Evolutionary conservation across 1,140 invertebrate genomes (phyloP).

Genomic region (Myzus persicae): DNA sequence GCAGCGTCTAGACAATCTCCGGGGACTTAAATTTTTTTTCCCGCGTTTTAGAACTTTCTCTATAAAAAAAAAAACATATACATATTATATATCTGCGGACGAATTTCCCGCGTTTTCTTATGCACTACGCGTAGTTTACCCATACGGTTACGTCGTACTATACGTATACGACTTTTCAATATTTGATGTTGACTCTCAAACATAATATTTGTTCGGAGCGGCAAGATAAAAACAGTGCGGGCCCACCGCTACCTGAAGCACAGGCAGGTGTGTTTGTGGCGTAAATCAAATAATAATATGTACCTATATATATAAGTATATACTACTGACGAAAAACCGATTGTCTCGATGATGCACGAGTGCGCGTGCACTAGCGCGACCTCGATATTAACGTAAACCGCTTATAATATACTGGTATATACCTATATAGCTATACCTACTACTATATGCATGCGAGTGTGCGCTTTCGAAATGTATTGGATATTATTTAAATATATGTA

Average conservation of each 20-base stretch:
- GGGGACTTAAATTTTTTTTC: not conserved
- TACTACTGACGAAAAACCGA: constrained; percentile 1
- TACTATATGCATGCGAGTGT: not conserved
- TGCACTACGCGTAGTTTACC: not conserved
- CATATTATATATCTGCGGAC: not conserved
- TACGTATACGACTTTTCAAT: not conserved
- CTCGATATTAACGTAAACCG: not conserved
- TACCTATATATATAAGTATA: not conserved
- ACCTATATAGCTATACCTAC: too few species aligned
- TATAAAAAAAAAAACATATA: not conserved
- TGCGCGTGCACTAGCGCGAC: not conserved
- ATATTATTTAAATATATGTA: not conserved
- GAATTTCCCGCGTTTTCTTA: not conserved
- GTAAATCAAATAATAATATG: not conserved
- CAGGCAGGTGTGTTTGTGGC: not conserved
- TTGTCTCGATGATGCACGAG: not conserved
- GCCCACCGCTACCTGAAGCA: not conserved
- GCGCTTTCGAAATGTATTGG: not conserved
- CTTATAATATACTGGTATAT: not conserved
- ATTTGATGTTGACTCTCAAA: not conserved
- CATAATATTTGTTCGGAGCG: constrained; percentile 9
- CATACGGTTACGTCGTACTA: not conserved
- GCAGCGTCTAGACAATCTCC: not conserved
- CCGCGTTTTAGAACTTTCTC: not conserved
- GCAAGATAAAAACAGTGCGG: constrained; percentile 12